Evolutionary conservation across 1,140 invertebrate species (phyloP).

Genomic region (Aphaenogaster floridana): DNA sequence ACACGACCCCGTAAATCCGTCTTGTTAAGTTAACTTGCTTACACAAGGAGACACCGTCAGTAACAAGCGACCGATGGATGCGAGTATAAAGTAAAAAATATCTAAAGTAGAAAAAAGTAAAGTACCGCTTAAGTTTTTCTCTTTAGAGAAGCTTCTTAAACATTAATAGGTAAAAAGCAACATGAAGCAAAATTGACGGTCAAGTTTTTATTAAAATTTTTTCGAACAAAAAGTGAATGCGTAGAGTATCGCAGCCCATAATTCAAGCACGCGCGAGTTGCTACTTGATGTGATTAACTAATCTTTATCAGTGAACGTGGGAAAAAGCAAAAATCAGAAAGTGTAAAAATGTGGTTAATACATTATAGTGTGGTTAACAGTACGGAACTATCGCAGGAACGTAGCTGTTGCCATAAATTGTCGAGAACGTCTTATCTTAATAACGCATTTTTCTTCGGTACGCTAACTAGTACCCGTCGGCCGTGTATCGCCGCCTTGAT

Average conservation of each 20-base stretch:
- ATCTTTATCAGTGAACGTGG: background rate
- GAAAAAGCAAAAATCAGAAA: background rate
- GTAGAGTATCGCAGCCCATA: background rate
- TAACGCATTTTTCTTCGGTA: slow-evolving; percentile 44
- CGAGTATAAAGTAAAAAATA: too few relatives aligned
- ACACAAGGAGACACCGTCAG: background rate
- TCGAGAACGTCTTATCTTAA: slow-evolving; percentile 47
- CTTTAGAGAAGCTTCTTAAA: too few relatives aligned
- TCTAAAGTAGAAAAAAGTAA: too few relatives aligned
- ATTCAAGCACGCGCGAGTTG: background rate
- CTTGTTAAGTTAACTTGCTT: slow-evolving; percentile 50
- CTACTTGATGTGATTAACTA: background rate
- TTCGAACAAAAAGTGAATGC: background rate
- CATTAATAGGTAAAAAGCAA: too few relatives aligned
- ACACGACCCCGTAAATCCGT: slow-evolving; percentile 28
- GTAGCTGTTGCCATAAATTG: slow-evolving; percentile 1
- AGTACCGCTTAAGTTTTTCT: too few relatives aligned
- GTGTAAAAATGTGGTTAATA: background rate
- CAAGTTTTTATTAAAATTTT: too few relatives aligned
- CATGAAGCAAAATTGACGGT: too few relatives aligned
- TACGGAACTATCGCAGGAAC: background rate
- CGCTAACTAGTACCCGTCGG: background rate
- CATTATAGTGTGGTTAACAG: background rate
- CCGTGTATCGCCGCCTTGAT: slow-evolving; percentile 28
- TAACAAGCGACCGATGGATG: background rate